These are phyloP conservation scores for Loriculus beryllinus DNA, from an alignment of 2,797 vertebrate species.

Conservation along the genomic window DNA sequence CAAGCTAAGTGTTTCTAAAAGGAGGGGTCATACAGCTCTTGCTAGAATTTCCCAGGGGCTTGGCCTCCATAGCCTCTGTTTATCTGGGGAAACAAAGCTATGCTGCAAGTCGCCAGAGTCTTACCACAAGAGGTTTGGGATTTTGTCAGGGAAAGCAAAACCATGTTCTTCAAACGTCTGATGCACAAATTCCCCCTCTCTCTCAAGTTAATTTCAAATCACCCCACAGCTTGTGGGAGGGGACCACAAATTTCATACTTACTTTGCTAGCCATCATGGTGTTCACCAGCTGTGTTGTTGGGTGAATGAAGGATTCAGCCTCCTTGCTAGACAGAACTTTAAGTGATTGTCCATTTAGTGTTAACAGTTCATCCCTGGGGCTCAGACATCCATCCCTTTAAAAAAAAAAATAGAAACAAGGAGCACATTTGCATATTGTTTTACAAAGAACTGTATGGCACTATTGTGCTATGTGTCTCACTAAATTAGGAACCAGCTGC, in stretches of 20 bases:
- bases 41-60: not conserved
- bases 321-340: slow-evolving; percentile 66
- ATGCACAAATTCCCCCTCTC: not conserved
- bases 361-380: slow-evolving; percentile 68
- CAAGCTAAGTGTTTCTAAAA: slow-evolving; percentile 10
- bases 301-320: slow-evolving; percentile 24
- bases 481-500: not conserved
- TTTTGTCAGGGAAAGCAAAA: slow-evolving; percentile 1
- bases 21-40: not conserved
- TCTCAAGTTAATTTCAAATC: not conserved
- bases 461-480: not conserved
- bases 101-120: slow-evolving; percentile 1
- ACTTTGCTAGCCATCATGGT: slow-evolving; percentile 69
- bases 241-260: not conserved
- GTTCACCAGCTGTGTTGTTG: slow-evolving; percentile 39
- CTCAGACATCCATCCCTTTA: slow-evolving; percentile 68
- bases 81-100: slow-evolving; percentile 16
- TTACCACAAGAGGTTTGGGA: slow-evolving; percentile 1
- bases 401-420: not conserved
- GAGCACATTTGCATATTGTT: not conserved
- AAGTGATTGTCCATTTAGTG: slow-evolving; percentile 71
- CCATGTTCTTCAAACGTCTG: not conserved
- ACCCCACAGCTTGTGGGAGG: not conserved
- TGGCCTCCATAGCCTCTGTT: slow-evolving; percentile 5
- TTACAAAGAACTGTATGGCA: not conserved